Base-by-base conservation (phyloP, 2,888 invertebrate species). In the Andrena minutula region DNA sequence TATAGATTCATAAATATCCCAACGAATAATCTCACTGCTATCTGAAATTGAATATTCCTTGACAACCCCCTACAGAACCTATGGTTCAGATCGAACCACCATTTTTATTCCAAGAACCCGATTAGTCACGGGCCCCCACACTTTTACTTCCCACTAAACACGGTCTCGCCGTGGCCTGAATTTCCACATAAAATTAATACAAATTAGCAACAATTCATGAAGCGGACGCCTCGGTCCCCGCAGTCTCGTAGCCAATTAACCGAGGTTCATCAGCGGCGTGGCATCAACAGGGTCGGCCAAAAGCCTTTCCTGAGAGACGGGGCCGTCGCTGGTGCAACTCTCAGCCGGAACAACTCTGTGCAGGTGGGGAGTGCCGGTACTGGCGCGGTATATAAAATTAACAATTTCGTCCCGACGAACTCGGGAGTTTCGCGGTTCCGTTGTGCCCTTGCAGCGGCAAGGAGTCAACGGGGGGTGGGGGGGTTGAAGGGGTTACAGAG, bases 331-430 rank as follows among this genome's bases (percentile, higher is more conserved):
- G 26, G 30, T 26, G 51, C 30, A 58, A 60, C 65, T 66, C 26
- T 47, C 60, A 2, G 41, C 7, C 26, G 16, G 30, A n/a, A 16
- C 28, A 61, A 56, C 63, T 47, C 49, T 6, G 53, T 58, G 26
- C 77, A 47, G 79, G 61, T 65, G 53, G 60, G 49, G 53, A 53
- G 53, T 20, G 23, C 53, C 28, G 64, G 47, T 60, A 64, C 12
- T 26, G 63, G 26, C 60, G 56, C 68, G 75, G 72, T 81, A 75
- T 76, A 77, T 82, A 72, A 75, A 86, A 87, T 84, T 84, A 87
- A 87, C 84, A 87, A 82, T 86, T 85, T 68, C 74, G 75, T 74
- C 53, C 41, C 64, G 20, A 69, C 60, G 53, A 76, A 74, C 69
- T 63, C 66, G 26, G 60, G 64, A 78, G 75, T 83, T 83, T 78